Base-by-base conservation (phyloP, 2,888 invertebrate genomes). In the Altica lythri region DNA sequence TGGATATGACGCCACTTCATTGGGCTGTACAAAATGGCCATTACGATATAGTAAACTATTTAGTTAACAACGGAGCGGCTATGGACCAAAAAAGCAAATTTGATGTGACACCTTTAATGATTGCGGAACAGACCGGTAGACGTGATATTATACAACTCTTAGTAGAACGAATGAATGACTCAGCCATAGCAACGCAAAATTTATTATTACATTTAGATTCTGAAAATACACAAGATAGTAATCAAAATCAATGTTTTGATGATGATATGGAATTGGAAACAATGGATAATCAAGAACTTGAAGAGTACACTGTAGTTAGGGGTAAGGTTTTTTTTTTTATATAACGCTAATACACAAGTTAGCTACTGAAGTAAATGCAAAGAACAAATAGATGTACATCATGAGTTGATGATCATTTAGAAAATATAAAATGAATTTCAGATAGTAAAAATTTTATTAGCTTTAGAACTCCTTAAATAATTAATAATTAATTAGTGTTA, bases 11-110 rank as follows among this genome's bases (percentile, higher is more conserved):
- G 32, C 92, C 95, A 29, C 80, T 96, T 52, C 95, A 96, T 79
- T 95, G 95, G 95, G 94, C 95, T 4, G 89, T 89, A 32, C 90
- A 92, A 77, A 86, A 89, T 67, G 86, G 88, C 1, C 89, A 92
- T 77, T 75, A 80, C 16, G 80, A 81, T 54, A 82, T 88, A 38
- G 89, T 88, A 34, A 80, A 84, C 46, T 73, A 84, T 58, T 79
- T 96, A 60, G 75, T 95, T 42, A 81, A 83, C 52, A 79, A 84
- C 68, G 90, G 92, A 46, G 92, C 94, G 0, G 85, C 89, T 73
- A 81, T 85, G 5, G 78, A 78, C 38, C 74, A 82, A 58, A 72
- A 79, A 40, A 90, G 89, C 67, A 91, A 90, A 77, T 90, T 90
- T 72, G 83, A 84, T 30, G 85, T 87, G 69, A 86, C 86, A 0